A percentile compares a stretch with the other conserved stretches of the same genome.
Conservation (phyloP, 2,113 vertebrate species). For the Haemorhous mexicanus region DNA sequence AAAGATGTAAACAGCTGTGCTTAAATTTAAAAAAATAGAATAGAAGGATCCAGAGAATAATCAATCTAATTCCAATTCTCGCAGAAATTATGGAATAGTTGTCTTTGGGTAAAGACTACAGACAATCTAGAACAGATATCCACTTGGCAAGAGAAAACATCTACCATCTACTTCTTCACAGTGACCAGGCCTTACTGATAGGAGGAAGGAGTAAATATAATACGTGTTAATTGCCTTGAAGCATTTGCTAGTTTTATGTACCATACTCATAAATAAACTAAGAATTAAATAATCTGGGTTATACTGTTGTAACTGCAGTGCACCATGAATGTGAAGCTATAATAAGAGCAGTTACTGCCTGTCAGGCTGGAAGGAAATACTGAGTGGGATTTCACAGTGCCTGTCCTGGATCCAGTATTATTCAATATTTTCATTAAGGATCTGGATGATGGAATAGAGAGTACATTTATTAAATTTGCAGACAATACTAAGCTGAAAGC, state of each 20-base stretch:
- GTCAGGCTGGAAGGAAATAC: background rate
- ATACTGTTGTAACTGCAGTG: background rate
- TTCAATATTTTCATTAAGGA: slow-evolving; percentile 59
- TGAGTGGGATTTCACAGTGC: background rate
- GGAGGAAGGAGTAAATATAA: background rate
- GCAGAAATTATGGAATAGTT: background rate
- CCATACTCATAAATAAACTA: background rate
- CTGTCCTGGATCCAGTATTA: slow-evolving; percentile 20
- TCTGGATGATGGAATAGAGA: slow-evolving; percentile 55
- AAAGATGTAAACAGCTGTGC: background rate
- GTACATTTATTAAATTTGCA: slow-evolving; percentile 48
- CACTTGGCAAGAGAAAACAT: background rate
- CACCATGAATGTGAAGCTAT: background rate
- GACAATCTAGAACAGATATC: background rate
- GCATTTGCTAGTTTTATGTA: background rate
- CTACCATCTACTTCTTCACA: background rate
- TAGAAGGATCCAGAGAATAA: background rate
- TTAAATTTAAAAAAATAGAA: background rate
- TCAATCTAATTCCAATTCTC: background rate
- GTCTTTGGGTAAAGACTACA: background rate
- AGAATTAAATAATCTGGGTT: background rate
- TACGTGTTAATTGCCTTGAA: background rate
- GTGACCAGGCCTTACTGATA: background rate
- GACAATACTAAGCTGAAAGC: slow-evolving; percentile 41
- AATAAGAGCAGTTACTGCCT: background rate